Percentiles rank a stretch among this genome's conserved stretches.
These are phyloP conservation scores for Macquaria ambigua DNA, from an alignment of 2,113 vertebrate species.

Conservation along the genomic window DNA sequence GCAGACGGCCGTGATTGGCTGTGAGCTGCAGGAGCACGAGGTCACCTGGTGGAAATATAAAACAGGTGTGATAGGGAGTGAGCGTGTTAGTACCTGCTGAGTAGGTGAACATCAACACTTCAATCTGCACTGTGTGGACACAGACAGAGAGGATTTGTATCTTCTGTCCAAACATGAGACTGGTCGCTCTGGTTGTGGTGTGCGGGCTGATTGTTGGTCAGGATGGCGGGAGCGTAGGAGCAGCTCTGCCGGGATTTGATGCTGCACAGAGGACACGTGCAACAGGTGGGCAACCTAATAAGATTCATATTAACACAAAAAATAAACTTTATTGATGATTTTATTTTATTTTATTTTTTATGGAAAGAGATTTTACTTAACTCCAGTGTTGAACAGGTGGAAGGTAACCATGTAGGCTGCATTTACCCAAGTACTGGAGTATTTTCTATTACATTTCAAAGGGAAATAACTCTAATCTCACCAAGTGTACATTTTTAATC, in stretches of 20 bases:
- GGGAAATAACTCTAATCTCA: too few relatives aligned
- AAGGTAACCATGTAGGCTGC: background rate
- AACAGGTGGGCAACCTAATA: constrained; percentile 69
- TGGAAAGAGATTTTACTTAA: background rate
- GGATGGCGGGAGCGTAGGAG: constrained; percentile 61
- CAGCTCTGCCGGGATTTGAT: constrained; percentile 35
- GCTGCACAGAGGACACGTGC: constrained; percentile 51
- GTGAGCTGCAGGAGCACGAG: constrained; percentile 24
- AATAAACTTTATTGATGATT: too few relatives aligned
- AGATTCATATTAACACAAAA: background rate
- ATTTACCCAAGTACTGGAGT: background rate
- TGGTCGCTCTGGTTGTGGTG: constrained; percentile 71
- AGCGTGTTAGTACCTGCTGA: background rate
- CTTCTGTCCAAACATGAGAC: constrained; percentile 65
- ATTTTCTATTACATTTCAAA: background rate
- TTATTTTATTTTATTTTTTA: background rate
- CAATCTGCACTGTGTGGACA: background rate
- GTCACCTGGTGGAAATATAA: constrained; percentile 69
- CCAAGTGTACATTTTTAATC: too few relatives aligned
- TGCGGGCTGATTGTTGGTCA: constrained; percentile 62
- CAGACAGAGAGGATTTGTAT: constrained; percentile 5
- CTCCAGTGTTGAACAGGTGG: background rate
- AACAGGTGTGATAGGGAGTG: constrained; percentile 25
- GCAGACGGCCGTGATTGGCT: constrained; percentile 62
- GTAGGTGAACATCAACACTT: constrained; percentile 1